Evolutionary conservation across 1,140 invertebrate genomes (phyloP).

Genomic region (Heliconius hewitsoni): DNA sequence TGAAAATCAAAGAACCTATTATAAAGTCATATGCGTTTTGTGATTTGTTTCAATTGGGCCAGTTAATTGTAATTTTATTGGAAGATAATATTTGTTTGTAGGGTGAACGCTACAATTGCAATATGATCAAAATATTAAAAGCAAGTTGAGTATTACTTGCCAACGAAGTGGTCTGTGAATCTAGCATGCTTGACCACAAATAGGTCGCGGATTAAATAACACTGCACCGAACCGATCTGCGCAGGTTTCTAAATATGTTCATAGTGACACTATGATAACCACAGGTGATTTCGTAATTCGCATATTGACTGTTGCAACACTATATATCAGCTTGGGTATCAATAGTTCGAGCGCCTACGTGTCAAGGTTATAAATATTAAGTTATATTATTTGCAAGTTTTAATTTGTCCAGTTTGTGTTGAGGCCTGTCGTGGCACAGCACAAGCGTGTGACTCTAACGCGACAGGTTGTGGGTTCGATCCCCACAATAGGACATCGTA

Average conservation of each 20-base stretch:
- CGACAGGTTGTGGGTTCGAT: too few species aligned
- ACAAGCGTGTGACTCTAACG: too few species aligned
- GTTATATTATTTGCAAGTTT: background rate
- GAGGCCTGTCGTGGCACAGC: too few species aligned
- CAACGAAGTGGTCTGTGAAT: conserved; percentile 46
- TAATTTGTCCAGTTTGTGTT: background rate
- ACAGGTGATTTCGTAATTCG: conserved; percentile 62
- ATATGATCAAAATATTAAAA: conserved; percentile 23
- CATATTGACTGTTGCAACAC: conserved; percentile 39
- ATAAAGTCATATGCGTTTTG: background rate
- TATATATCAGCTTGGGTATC: conserved; percentile 26
- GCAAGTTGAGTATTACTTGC: conserved; percentile 53
- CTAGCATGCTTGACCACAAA: conserved; percentile 70
- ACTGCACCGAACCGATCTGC: conserved; percentile 61
- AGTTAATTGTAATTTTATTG: background rate
- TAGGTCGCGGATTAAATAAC: conserved; percentile 78
- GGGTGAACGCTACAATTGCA: background rate
- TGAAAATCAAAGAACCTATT: too few species aligned
- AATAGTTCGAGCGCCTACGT: conserved; percentile 1
- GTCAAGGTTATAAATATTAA: background rate
- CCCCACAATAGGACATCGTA: too few species aligned
- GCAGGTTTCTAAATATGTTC: conserved; percentile 78
- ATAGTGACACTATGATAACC: conserved; percentile 62
- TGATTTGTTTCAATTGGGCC: background rate
- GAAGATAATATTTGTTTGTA: background rate